phyloP scores from a whole-genome alignment of 1,140 invertebrate genomes.

The Megathymus violae region DNA sequence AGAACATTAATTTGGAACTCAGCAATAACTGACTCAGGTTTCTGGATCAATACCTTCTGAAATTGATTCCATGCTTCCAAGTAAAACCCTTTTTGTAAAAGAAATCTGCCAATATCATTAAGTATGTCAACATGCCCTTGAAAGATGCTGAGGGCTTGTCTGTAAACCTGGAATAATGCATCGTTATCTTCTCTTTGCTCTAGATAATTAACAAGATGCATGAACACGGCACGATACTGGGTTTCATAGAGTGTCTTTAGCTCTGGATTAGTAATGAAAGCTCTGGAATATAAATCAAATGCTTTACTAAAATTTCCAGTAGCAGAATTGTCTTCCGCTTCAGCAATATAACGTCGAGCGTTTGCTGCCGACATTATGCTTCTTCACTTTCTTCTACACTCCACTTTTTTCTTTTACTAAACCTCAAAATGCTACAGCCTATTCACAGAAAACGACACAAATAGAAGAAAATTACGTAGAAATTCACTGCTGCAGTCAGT shows the following conservation, averaged over 20 bases:
- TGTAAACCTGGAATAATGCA: constrained; percentile 33
- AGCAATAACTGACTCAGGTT: constrained; percentile 58
- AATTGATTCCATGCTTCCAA: constrained; percentile 70
- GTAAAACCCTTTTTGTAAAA: constrained; percentile 64
- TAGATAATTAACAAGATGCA: constrained; percentile 42
- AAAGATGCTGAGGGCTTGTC: constrained; percentile 54
- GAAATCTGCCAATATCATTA: constrained; percentile 68
- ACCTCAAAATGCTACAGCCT: background rate
- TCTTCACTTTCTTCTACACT: background rate
- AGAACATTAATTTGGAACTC: constrained; percentile 77
- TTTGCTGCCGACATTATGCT: constrained; percentile 41
- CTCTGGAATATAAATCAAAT: constrained; percentile 64
- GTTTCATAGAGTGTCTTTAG: constrained; percentile 49
- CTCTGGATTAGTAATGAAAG: constrained; percentile 60
- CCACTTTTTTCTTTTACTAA: background rate
- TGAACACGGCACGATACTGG: constrained; percentile 59
- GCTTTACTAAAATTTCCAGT: constrained; percentile 57
- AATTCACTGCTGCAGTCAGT: background rate
- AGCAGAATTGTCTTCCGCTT: constrained; percentile 49
- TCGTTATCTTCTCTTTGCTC: constrained; percentile 6
- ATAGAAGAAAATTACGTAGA: background rate
- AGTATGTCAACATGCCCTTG: constrained; percentile 62
- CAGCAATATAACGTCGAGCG: constrained; percentile 48
- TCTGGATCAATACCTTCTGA: constrained; percentile 56
- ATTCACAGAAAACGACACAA: too few species aligned